phyloP scores from a whole-genome alignment of 2,888 invertebrate species.

The Agrochola circellaris region DNA sequence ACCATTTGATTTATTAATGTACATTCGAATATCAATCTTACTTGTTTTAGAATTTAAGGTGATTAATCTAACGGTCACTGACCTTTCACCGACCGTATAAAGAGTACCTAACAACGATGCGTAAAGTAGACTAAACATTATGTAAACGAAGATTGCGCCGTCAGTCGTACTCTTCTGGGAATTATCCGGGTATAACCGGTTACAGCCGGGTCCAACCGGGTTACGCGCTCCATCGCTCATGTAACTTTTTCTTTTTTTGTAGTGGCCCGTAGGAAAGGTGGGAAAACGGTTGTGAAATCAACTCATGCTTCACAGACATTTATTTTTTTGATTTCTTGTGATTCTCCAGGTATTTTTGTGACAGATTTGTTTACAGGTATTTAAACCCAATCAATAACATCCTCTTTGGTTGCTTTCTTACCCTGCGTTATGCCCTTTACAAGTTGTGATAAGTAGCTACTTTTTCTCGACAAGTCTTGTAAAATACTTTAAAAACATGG shows the following conservation, averaged over 20 bases:
- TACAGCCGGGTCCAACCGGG: constrained; percentile 26
- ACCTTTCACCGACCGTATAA: not conserved
- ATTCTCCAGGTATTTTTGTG: not conserved
- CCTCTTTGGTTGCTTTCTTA: not conserved
- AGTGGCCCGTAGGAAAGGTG: not conserved
- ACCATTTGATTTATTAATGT: too few species aligned
- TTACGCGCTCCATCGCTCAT: constrained; percentile 64
- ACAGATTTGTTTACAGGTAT: not conserved
- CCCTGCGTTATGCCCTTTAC: not conserved
- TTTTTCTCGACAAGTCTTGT: too few species aligned
- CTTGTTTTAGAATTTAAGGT: not conserved
- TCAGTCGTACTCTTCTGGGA: constrained; percentile 56
- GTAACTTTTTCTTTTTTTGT: constrained; percentile 31
- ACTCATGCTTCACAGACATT: not conserved
- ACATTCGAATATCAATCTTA: not conserved
- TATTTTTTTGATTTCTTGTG: not conserved
- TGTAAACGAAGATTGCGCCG: constrained; percentile 55
- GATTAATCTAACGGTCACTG: not conserved
- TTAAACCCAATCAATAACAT: not conserved
- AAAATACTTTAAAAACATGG: too few species aligned
- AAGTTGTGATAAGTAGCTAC: too few species aligned
- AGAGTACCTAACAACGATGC: not conserved
- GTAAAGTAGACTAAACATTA: constrained; percentile 21
- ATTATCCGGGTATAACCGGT: constrained; percentile 47
- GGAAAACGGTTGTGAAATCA: constrained; percentile 20